These are phyloP conservation scores for Pseudachorutes palmiensis DNA, from an alignment of 1,140 invertebrate genomes.

Conservation along the genomic window DNA sequence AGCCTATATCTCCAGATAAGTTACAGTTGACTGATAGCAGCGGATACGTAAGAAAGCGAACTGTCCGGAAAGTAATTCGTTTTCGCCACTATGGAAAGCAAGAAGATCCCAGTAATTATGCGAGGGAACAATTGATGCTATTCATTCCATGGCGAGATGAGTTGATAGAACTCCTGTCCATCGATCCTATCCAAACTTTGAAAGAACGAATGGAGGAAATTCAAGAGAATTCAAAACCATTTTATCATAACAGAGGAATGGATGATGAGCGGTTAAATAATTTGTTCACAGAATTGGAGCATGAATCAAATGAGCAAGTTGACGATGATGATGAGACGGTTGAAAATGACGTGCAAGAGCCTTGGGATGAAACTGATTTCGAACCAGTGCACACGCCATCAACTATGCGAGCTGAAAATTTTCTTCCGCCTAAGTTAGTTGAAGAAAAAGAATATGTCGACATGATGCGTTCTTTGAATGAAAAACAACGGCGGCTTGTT, in stretches of 20 bases:
- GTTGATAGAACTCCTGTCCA: background rate
- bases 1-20: no score
- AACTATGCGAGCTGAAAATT: background rate
- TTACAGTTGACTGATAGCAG: background rate
- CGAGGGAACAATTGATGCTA: conserved; percentile 15
- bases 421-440: conserved; percentile 10
- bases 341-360: no score
- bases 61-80: conserved; percentile 2
- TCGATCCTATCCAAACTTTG: background rate
- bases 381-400: background rate
- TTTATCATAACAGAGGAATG: background rate
- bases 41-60: background rate
- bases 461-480: conserved; percentile 19
- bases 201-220: background rate
- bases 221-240: background rate
- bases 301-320: background rate
- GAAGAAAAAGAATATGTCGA: background rate
- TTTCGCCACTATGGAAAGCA: background rate
- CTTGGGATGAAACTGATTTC: no score
- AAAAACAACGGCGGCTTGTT: conserved; percentile 14
- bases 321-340: background rate
- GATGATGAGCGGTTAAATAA: background rate
- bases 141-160: conserved; percentile 19
- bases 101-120: conserved; percentile 7
- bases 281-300: background rate